Evolutionary conservation across 1,140 invertebrate genomes (phyloP), one percentile per base, ranked within the genome.

Genomic region (Subanguina moxae): DNA sequence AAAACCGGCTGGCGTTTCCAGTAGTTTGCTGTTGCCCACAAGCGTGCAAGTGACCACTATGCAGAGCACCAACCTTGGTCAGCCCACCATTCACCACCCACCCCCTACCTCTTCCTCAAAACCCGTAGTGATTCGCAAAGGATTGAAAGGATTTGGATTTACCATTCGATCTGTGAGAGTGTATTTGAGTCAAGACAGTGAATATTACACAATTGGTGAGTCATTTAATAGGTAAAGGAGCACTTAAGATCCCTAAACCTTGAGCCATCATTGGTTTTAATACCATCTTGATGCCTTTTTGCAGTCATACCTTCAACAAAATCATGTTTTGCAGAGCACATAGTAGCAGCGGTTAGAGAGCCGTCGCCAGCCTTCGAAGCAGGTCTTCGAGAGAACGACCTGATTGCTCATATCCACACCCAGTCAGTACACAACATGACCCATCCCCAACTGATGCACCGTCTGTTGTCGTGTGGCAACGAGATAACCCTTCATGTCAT

Each of bases 131-230:
- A 76, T 74, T 56, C 58, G 75, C 27, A 79, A 82, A 63, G 81
- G 81, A 7, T 46, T 73, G 17, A 63, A 68, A 63, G 81, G 80
- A 28, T 82, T 72, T 63, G 81, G 80, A 19, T 82, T 82, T 59
- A 81, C 80, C 11, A 67, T 82, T 46, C 77, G 77, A 58, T 82
- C 80, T n/a, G 80, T 82, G 15, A 77, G 80, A 13, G 80, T 82
- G 11, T 82, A 82, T 62, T 62, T 82, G n/a, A 73, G 72, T 27
- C 78, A 79, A 45, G 57, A 46, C 63, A 56, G 30, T 15, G 80
- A 82, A 45, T 82, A 83, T 67, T 82, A 83, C 62, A 76, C 81
- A 11, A 83, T 82, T 43, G 48, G 48, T 52, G 48, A 52, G 48
- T 21, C n/a, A 45, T n/a, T n/a, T n/a, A n/a, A n/a, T n/a, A n/a